A percentile compares a stretch with the other conserved stretches of the same genome.
phyloP scores from a whole-genome alignment of 2,888 invertebrate genomes.

The Meliscaeva auricollis region DNA sequence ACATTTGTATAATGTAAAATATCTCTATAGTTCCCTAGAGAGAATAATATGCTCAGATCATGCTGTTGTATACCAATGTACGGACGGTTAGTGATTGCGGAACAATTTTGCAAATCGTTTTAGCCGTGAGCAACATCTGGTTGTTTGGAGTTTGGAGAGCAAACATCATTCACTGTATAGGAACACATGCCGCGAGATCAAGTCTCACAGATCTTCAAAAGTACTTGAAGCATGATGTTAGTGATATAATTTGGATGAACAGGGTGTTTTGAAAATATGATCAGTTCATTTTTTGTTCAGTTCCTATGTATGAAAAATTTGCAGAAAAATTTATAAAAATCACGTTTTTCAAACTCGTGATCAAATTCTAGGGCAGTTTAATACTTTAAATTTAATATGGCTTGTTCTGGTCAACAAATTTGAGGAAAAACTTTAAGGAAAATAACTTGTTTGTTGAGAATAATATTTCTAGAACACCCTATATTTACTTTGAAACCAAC shows the following conservation, averaged over 20 bases:
- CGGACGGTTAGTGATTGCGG: constrained; percentile 53
- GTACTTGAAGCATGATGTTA: constrained; percentile 46
- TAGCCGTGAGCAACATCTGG: constrained; percentile 70
- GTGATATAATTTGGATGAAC: neutral
- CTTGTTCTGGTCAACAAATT: no score
- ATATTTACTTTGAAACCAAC: neutral
- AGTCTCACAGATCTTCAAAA: constrained; percentile 58
- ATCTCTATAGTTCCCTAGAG: constrained; percentile 47
- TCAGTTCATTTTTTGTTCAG: no score
- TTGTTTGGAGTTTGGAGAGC: constrained; percentile 49
- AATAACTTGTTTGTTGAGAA: neutral
- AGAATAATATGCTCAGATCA: neutral
- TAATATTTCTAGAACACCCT: neutral
- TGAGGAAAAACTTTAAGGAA: no score
- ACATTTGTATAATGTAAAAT: constrained; percentile 40
- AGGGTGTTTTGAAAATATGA: neutral
- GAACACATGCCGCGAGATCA: constrained; percentile 33
- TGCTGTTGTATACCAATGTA: neutral
- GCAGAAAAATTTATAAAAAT: no score
- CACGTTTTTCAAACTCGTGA: no score
- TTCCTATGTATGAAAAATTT: no score
- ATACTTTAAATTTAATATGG: no score
- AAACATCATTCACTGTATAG: constrained; percentile 38
- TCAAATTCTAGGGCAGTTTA: no score
- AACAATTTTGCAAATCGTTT: constrained; percentile 69